Conservation (phyloP, 2,888 invertebrate species). For the Stenchaetothrips biformis region DNA sequence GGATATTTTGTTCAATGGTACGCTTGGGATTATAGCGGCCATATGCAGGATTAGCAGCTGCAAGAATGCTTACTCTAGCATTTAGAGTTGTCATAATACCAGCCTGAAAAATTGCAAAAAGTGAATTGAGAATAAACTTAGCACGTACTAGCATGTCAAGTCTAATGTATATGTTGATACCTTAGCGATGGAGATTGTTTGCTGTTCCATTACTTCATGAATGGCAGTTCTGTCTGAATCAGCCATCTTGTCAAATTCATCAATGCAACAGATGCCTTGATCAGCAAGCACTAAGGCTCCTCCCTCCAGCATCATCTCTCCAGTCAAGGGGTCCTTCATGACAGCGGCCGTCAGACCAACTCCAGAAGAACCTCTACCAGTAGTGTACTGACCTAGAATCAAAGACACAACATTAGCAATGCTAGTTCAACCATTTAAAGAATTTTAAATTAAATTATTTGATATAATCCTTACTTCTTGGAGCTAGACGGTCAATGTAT, state of each 20-base stretch:
- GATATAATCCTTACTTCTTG: slow-evolving; percentile 61
- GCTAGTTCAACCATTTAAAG: background rate
- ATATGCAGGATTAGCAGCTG: slow-evolving; percentile 98
- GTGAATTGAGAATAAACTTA: background rate
- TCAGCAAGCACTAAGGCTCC: slow-evolving; percentile 95
- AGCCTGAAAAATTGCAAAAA: slow-evolving; percentile 55
- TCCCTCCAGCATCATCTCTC: slow-evolving; percentile 95
- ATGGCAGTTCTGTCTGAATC: slow-evolving; percentile 92
- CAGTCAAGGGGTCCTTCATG: slow-evolving; percentile 79
- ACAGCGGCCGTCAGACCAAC: slow-evolving; percentile 99
- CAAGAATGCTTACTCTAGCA: slow-evolving; percentile 94
- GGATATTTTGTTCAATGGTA: slow-evolving; percentile 94
- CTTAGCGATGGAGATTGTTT: slow-evolving; percentile 99
- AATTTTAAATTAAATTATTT: slow-evolving; percentile 28
- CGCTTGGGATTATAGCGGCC: slow-evolving; percentile 96
- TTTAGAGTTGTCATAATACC: slow-evolving; percentile 98
- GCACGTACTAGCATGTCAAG: background rate
- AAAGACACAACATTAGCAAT: background rate
- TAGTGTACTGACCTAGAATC: slow-evolving; percentile 77
- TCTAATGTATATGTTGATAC: slow-evolving; percentile 44
- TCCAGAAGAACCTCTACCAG: slow-evolving; percentile 92
- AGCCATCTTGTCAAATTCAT: slow-evolving; percentile 99
- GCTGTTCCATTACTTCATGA: slow-evolving; percentile 99
- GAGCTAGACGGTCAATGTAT: slow-evolving; percentile 89
- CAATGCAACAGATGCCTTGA: slow-evolving; percentile 97